Evolutionary conservation across 2,797 vertebrate species (phyloP).

Genomic region (Acropternis orthonyx): DNA sequence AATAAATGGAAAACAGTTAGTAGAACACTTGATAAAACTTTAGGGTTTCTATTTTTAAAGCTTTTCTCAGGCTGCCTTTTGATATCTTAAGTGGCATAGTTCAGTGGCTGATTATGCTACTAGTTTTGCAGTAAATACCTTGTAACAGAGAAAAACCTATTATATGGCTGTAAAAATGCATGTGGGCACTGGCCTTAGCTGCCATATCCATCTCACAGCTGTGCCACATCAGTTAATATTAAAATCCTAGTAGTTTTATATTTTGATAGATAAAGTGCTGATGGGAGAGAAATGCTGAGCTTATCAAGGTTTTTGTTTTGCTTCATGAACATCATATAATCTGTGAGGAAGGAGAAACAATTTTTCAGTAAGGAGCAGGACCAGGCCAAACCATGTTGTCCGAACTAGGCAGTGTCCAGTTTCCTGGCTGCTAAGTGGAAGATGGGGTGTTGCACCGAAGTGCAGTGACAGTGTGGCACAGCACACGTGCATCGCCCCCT

Average conservation of each 20-base stretch:
- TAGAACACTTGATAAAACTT: neutral
- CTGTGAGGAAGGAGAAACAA: neutral
- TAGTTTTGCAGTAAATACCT: neutral
- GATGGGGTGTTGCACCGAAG: neutral
- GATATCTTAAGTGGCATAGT: neutral
- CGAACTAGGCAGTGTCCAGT: neutral
- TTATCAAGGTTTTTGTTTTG: neutral
- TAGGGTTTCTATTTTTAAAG: neutral
- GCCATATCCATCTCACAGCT: neutral
- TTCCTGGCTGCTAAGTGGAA: neutral
- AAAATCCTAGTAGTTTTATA: neutral
- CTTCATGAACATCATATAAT: neutral
- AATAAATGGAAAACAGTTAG: neutral
- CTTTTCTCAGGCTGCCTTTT: neutral
- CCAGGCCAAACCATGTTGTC: neutral
- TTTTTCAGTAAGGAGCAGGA: neutral
- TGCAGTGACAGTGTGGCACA: neutral
- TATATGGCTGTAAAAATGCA: constrained; percentile 9
- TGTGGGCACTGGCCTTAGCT: neutral
- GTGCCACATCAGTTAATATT: neutral
- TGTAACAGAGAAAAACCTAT: neutral
- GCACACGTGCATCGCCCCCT: neutral
- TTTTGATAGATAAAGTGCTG: neutral
- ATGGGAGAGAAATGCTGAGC: neutral
- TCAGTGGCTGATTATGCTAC: neutral